Conservation (phyloP, 2,797 vertebrate species). For the Ataeniobius toweri region DNA sequence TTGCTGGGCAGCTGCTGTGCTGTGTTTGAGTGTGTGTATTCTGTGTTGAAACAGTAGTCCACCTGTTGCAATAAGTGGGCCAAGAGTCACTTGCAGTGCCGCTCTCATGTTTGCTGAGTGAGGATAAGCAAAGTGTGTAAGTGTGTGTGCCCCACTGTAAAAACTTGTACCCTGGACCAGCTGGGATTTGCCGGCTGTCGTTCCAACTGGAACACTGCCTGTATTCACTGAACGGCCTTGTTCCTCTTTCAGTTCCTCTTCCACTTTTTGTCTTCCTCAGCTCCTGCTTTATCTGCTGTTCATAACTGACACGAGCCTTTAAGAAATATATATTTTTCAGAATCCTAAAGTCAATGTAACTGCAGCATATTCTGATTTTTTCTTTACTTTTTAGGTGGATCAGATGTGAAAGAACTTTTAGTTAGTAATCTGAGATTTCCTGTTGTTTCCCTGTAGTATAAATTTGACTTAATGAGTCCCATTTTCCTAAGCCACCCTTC, state of each 20-base stretch:
- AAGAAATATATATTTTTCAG: not conserved
- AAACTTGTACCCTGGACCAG: constrained; percentile 47
- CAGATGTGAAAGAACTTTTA: not conserved
- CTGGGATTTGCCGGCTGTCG: constrained; percentile 56
- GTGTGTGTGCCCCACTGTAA: constrained; percentile 46
- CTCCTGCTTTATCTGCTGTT: constrained; percentile 20
- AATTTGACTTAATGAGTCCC: not conserved
- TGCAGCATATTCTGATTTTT: not conserved
- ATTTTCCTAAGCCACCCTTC: not conserved
- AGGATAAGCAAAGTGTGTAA: constrained; percentile 25
- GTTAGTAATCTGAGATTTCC: not conserved
- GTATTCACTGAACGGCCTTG: constrained; percentile 36
- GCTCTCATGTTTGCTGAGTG: constrained; percentile 55
- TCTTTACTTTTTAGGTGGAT: not conserved
- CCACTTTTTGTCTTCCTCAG: constrained; percentile 41
- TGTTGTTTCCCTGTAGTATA: not conserved
- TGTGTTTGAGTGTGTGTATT: constrained; percentile 31
- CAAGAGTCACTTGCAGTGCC: constrained; percentile 53
- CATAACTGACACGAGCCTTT: not conserved
- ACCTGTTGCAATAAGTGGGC: constrained; percentile 71
- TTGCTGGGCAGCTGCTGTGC: constrained; percentile 66
- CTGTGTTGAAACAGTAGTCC: constrained; percentile 66
- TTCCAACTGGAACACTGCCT: constrained; percentile 53
- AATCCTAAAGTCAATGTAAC: not conserved
- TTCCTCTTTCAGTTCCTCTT: constrained; percentile 61